Evolutionary conservation across 2,113 vertebrate genomes (phyloP), one percentile per base, ranked within the genome.

Genomic region (Thunnus maccoyii): DNA sequence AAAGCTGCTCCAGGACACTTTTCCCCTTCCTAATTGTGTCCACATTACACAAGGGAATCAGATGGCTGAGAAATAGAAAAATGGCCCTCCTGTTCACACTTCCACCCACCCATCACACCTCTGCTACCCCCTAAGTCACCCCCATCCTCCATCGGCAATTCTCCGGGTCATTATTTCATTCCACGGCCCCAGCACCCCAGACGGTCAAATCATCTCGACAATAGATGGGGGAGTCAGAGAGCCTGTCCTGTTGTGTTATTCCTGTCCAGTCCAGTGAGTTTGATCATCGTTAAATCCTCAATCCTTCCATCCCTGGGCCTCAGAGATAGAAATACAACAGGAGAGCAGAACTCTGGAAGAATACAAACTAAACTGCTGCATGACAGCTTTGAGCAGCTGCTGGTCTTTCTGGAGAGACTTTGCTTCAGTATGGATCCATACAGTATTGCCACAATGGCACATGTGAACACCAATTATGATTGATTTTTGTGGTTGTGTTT

Each of bases 1-100:
- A 94, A 84, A 91, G 47, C 95, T 72, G 25, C 94, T 95, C 70
- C 95, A 92, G 66, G 74, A 97, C 95, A n/a, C 94, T 92, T 85
- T 94, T 94, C n/a, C 68, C 60, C 41, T 67, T 64, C 13, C 60
- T 84, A 86, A 83, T 72, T 88, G 68, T 64, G 36, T 84, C 30
- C 69, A 74, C 47, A 30, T 82, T 72, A 67, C 78, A 74, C 3
- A 6, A 70, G 76, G 68, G 86, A 78, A 58, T 65, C 51, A 66
- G 57, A 63, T 51, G 56, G 25, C 67, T 76, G 20, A 48, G 66
- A 74, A 86, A 90, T 61, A 67, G 51, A 77, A 85, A 76, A 69
- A 69, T 7, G 9, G 22, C 63, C 50, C 36, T 73, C 63, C 55
- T 57, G n/a, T 80, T 75, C 3, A 57, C 63, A 79, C 76, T 66